phyloP scores from a whole-genome alignment of 1,140 invertebrate species.

The Capitella teleta region DNA sequence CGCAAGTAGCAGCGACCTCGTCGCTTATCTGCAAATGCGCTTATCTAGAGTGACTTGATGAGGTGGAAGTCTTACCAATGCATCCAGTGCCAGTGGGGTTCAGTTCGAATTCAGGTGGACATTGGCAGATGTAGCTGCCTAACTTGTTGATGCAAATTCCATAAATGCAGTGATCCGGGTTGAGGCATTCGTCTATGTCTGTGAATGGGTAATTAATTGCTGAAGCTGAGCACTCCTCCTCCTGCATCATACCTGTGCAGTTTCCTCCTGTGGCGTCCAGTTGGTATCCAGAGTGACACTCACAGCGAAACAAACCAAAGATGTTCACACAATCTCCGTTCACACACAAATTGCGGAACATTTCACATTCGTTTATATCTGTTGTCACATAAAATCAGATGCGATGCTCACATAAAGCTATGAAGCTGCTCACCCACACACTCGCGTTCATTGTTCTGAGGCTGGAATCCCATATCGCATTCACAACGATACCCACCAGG shows the following conservation, averaged over 20 bases:
- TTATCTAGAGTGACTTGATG: background rate
- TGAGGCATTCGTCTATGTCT: slow-evolving; percentile 53
- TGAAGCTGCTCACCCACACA: slow-evolving; percentile 50
- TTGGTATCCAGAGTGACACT: slow-evolving; percentile 63
- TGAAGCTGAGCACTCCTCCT: too few relatives aligned
- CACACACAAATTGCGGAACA: slow-evolving; percentile 75
- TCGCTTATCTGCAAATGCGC: slow-evolving; percentile 55
- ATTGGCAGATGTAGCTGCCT: slow-evolving; percentile 68
- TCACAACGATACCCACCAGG: slow-evolving; percentile 75
- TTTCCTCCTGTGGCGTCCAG: slow-evolving; percentile 63
- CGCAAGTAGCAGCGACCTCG: slow-evolving; percentile 65
- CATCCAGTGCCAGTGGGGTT: slow-evolving; percentile 57
- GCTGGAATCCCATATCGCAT: slow-evolving; percentile 70
- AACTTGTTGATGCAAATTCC: slow-evolving; percentile 63
- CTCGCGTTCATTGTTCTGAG: slow-evolving; percentile 59
- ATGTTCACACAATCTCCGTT: slow-evolving; percentile 76
- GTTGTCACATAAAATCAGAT: slow-evolving; percentile 18
- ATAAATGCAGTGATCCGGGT: slow-evolving; percentile 49
- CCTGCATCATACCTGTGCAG: slow-evolving; percentile 62
- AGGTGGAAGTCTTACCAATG: slow-evolving; percentile 47
- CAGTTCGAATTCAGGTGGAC: slow-evolving; percentile 53
- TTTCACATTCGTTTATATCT: slow-evolving; percentile 84
- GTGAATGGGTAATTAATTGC: slow-evolving; percentile 15
- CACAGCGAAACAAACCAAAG: slow-evolving; percentile 50
- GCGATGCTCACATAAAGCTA: background rate